Percentiles rank a stretch among this genome's conserved stretches.
Conservation (phyloP, 2,113 vertebrate genomes). For the Siniperca chuatsi region DNA sequence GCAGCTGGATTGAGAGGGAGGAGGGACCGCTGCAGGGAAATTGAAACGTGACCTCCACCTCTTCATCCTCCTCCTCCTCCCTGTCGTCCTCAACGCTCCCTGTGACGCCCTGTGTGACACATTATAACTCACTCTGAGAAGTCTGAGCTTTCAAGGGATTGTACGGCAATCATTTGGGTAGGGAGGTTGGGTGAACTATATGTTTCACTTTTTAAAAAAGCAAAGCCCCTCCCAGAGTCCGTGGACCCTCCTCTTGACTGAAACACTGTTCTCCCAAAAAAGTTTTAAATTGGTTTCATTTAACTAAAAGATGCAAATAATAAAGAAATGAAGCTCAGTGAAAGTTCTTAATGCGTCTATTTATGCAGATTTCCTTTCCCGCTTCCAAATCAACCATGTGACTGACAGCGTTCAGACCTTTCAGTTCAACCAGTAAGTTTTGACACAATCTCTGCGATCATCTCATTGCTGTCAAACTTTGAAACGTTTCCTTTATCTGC, state of each 20-base stretch:
- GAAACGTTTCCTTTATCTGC: neutral
- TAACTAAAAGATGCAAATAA: neutral
- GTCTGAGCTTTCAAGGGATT: conserved; percentile 23
- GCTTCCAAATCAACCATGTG: neutral
- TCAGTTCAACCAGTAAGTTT: neutral
- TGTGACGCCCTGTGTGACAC: conserved; percentile 28
- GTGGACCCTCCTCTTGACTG: neutral
- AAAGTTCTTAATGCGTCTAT: too few species aligned
- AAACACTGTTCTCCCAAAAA: neutral
- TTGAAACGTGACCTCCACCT: conserved; percentile 61
- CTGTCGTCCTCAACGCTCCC: conserved; percentile 12
- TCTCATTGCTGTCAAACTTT: neutral
- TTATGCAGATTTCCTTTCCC: too few species aligned
- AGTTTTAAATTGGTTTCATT: neutral
- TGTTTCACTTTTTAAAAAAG: neutral
- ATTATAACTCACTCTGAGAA: conserved; percentile 35
- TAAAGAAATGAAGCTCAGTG: too few species aligned
- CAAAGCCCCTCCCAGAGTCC: neutral
- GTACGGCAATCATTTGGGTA: neutral
- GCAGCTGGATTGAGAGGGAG: conserved; percentile 44
- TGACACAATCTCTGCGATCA: neutral
- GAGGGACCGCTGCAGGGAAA: conserved; percentile 20
- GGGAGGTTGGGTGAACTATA: neutral
- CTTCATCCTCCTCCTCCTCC: neutral
- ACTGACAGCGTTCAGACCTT: neutral